These are phyloP conservation scores for Catharus bicknelli DNA, from an alignment of 2,113 vertebrate species.

Conservation along the genomic window DNA sequence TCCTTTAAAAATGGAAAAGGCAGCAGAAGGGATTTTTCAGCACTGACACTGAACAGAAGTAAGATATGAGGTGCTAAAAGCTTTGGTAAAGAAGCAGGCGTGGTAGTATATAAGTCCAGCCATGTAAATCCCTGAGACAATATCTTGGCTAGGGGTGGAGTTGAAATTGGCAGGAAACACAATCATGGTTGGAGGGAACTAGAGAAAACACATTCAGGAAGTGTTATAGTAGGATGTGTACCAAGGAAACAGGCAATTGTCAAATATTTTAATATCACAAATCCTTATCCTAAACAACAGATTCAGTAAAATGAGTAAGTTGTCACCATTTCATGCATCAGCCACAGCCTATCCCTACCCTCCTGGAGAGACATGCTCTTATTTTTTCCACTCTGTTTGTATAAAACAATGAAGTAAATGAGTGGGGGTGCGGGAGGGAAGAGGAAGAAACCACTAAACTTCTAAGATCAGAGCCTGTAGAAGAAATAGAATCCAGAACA, in stretches of 20 bases:
- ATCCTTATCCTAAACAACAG: neutral
- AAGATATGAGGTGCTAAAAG: neutral
- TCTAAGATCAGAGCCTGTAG: neutral
- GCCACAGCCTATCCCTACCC: neutral
- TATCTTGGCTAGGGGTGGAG: neutral
- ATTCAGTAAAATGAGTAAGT: neutral
- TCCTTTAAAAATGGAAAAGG: neutral
- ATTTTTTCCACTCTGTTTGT: fast-evolving
- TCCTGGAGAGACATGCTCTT: neutral
- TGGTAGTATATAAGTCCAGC: neutral
- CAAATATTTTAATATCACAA: neutral
- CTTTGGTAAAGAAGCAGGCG: neutral
- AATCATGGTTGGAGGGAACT: neutral
- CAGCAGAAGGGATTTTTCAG: neutral
- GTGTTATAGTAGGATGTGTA: neutral
- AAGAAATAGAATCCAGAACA: neutral
- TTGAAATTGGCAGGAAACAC: neutral
- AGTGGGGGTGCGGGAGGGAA: fast-evolving
- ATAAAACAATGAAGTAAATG: neutral
- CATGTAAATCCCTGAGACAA: neutral
- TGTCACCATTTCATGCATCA: neutral
- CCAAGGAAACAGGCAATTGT: neutral
- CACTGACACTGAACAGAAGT: neutral
- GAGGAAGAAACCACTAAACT: neutral
- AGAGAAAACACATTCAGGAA: neutral